Base-by-base conservation (phyloP, 2,113 vertebrate species). In the Chiloscyllium plagiosum region DNA sequence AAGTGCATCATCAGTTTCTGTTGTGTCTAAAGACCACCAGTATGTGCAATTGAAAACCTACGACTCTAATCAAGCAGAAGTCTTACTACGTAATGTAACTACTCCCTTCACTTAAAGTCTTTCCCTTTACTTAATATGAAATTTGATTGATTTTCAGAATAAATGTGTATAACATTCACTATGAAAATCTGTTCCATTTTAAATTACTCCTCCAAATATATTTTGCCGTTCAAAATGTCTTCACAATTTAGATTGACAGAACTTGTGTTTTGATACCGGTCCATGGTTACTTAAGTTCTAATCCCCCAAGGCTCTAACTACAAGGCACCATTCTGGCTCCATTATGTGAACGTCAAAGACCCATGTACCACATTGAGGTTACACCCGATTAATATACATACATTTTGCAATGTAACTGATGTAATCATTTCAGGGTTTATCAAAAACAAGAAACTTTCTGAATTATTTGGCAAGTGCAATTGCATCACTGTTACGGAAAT, bases 11-110 rank as follows among this genome's bases (percentile, higher is more conserved):
- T 66, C 61, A 22, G 33, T n/a, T 66, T 93, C 89, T 93, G 61
- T 93, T 61, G 89, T 92, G 29, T 66, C 65, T 92, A 13, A 66
- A 65, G 89, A 93, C n/a, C 61, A 66, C 89, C 89, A 68, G 65
- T 66, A 24, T 68, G 89, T 66, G 89, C 2, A 19, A 66, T n/a
- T 93, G 61, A 66, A 93, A 66, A 66, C 89, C 89, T 19, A n/a
- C 37, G 89, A 19, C 61, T 66, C 89, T 37, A 66, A n/a, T 93
- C 89, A 93, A n/a, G 33, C 29, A 42, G n/a, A 66, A n/a, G 89
- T 93, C 89, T 37, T 10, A 93, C n/a, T 42, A 61, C 61, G 19
- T 66, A 93, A 68, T 93, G n/a, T 19, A 37, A 33, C 89, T 37
- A 66, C 61, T 8, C 33, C 15, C n/a, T 93, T 68, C 37, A 93